These are phyloP conservation scores for Oplegnathus fasciatus DNA, from an alignment of 2,113 vertebrate genomes.

Conservation along the genomic window DNA sequence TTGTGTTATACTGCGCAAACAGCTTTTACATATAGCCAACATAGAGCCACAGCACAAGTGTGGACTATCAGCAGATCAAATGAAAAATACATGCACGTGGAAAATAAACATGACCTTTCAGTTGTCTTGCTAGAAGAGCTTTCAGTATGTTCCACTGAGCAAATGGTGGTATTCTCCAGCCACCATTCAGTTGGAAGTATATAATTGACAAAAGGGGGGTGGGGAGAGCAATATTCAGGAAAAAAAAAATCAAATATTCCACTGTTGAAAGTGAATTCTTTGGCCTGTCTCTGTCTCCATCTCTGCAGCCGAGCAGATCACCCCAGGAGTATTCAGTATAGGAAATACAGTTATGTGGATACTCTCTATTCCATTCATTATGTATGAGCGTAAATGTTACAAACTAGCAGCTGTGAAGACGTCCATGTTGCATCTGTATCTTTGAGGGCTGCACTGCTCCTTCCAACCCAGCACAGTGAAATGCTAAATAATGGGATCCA, in stretches of 20 bases:
- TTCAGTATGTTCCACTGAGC: conserved; percentile 67
- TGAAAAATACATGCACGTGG: conserved; percentile 70
- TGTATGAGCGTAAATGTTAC: conserved; percentile 86
- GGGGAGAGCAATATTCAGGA: conserved; percentile 31
- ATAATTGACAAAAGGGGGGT: conserved; percentile 69
- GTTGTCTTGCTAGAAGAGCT: conserved; percentile 56
- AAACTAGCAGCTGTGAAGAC: conserved; percentile 77
- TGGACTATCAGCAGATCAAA: conserved; percentile 56
- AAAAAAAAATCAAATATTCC: conserved; percentile 62
- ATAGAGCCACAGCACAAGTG: conserved; percentile 28
- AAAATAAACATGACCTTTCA: conserved; percentile 78
- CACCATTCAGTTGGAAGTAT: conserved; percentile 70
- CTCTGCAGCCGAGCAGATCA: conserved; percentile 63
- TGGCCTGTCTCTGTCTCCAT: conserved; percentile 60
- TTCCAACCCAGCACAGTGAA: conserved; percentile 54
- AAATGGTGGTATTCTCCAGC: conserved; percentile 72
- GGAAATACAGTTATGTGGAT: conserved; percentile 76
- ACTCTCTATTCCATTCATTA: conserved; percentile 79
- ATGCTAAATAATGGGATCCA: conserved; percentile 58
- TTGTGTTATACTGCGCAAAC: conserved; percentile 51
- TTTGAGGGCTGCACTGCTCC: conserved; percentile 55
- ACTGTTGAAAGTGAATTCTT: conserved; percentile 68
- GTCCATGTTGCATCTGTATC: conserved; percentile 65
- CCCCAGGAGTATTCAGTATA: conserved; percentile 73
- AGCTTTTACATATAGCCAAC: conserved; percentile 14